These are phyloP conservation scores for Caloenas nicobarica DNA, from an alignment of 2,113 vertebrate genomes.

Conservation along the genomic window DNA sequence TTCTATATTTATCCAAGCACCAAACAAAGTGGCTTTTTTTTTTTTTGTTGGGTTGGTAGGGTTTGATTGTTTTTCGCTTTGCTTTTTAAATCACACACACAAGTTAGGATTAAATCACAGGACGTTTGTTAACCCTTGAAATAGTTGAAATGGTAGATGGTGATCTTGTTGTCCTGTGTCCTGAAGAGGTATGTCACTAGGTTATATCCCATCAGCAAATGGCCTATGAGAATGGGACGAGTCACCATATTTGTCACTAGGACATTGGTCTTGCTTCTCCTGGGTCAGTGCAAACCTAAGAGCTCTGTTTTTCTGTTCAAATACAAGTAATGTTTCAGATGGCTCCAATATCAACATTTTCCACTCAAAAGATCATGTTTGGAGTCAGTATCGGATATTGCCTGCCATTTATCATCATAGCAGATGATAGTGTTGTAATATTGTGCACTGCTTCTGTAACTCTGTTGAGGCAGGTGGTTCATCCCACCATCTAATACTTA, in stretches of 20 bases:
- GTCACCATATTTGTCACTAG: not conserved
- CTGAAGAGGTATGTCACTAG: not conserved
- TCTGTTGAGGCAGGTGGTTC: not conserved
- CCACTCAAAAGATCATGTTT: not conserved
- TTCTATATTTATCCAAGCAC: not conserved
- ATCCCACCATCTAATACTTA: not conserved
- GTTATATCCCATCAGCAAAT: not conserved
- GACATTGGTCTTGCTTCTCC: not conserved
- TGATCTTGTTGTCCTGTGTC: fast-evolving
- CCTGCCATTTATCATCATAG: not conserved
- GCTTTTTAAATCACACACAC: not conserved
- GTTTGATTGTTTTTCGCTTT: too few species aligned
- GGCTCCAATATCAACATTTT: not conserved
- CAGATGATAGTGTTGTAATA: not conserved
- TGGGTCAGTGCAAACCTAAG: not conserved
- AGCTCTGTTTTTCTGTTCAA: not conserved
- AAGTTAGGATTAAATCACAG: not conserved
- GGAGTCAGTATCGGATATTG: not conserved
- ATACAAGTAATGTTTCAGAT: not conserved
- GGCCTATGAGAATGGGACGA: not conserved
- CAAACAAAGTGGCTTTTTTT: not conserved
- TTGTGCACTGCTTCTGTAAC: not conserved
- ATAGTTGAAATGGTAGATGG: not conserved
- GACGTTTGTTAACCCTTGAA: not conserved
- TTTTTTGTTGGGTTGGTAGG: too few species aligned